phyloP scores from a whole-genome alignment of 2,888 invertebrate species.

The Hydroisotoma schaefferi region DNA sequence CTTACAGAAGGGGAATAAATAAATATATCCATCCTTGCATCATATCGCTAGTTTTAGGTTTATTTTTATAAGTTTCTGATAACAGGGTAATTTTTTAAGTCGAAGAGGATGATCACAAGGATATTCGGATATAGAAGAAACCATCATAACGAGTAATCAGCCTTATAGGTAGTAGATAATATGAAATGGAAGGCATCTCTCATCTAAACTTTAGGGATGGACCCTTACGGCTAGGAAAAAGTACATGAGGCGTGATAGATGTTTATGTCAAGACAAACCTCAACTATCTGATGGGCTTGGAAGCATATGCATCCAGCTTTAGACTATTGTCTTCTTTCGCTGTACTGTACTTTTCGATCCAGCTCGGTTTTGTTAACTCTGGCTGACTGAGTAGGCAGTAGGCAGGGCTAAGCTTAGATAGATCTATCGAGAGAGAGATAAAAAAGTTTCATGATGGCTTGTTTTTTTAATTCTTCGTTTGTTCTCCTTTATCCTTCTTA shows the following conservation, averaged over 20 bases:
- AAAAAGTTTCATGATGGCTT: no score
- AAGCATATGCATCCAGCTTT: constrained; percentile 18
- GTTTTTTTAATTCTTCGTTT: no score
- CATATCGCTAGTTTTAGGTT: no score
- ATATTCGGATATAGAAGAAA: background rate
- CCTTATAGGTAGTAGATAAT: background rate
- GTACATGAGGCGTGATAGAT: constrained; percentile 43
- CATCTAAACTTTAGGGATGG: constrained; percentile 18
- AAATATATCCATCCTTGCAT: no score
- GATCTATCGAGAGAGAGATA: no score
- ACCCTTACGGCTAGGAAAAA: constrained; percentile 43
- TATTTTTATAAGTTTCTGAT: no score
- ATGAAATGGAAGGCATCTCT: constrained; percentile 1
- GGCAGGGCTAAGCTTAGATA: no score
- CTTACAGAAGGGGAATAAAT: no score
- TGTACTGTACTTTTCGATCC: no score
- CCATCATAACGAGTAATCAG: background rate
- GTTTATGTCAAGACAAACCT: constrained; percentile 41
- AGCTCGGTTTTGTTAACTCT: no score
- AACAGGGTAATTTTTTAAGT: background rate
- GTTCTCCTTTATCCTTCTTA: no score
- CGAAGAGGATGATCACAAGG: constrained; percentile 1
- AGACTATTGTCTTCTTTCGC: constrained; percentile 16
- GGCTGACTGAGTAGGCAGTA: constrained; percentile 1
- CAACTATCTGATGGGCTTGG: constrained; percentile 2